A percentile compares a stretch with the other conserved stretches of the same genome.
Evolutionary conservation across 2,113 vertebrate genomes (phyloP).

Genomic region (Manacus vitellinus): DNA sequence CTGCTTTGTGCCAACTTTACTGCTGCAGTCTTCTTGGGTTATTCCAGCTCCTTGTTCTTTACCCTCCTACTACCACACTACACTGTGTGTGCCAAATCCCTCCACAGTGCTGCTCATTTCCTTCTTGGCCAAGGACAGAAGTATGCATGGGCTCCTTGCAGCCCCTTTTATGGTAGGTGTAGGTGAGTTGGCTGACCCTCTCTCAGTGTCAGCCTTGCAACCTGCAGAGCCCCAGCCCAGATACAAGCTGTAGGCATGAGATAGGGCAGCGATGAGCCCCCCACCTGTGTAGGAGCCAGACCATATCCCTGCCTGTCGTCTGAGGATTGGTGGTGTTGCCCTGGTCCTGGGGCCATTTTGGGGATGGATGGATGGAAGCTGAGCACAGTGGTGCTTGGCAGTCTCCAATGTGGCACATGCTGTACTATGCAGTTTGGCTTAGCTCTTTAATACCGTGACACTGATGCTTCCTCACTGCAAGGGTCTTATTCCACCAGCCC

Average conservation of each 20-base stretch:
- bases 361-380: background rate
- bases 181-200: background rate
- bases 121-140: background rate
- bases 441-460: background rate
- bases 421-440: background rate
- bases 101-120: background rate
- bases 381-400: background rate
- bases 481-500: background rate
- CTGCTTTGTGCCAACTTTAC: background rate
- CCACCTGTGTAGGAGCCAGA: background rate
- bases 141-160: background rate
- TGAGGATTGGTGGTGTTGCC: background rate
- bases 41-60: background rate
- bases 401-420: rapidly evolving
- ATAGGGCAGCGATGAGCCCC: background rate
- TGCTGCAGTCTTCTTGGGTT: background rate
- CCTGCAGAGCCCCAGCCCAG: background rate
- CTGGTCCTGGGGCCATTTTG: background rate
- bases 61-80: background rate
- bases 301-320: background rate
- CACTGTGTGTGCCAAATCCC: background rate
- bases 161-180: background rate
- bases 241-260: background rate
- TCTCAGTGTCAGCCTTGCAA: background rate
- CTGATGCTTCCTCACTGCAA: background rate